These are phyloP conservation scores for Camponotus fellah DNA, from an alignment of 2,888 invertebrate genomes.

Conservation along the genomic window DNA sequence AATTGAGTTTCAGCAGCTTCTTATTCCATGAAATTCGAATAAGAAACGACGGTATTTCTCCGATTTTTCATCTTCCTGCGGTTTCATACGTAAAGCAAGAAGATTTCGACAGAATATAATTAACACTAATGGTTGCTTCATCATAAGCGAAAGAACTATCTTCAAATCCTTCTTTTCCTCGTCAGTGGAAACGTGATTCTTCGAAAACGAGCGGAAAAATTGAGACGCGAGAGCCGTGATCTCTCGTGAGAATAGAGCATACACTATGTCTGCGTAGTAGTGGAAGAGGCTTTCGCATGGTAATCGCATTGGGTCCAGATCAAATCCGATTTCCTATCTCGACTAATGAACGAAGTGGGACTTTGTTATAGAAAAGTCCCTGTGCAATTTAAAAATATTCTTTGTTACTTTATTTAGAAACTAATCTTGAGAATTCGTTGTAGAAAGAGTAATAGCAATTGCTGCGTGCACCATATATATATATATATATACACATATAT, in stretches of 20 bases:
- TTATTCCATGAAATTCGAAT: constrained; percentile 34
- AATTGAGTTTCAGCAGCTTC: constrained; percentile 17
- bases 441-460: not conserved
- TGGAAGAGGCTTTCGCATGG: constrained; percentile 67
- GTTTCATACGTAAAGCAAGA: constrained; percentile 37
- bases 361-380: constrained; percentile 46
- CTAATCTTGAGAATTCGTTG: not conserved
- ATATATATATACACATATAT: not conserved
- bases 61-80: constrained; percentile 39
- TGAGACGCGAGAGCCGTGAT: constrained; percentile 60
- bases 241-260: constrained; percentile 63
- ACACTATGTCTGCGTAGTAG: constrained; percentile 60
- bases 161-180: not conserved
- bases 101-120: constrained; percentile 44
- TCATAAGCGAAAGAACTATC: constrained; percentile 32
- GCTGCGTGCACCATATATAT: not conserved
- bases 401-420: constrained; percentile 37
- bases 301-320: constrained; percentile 68
- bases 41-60: constrained; percentile 23
- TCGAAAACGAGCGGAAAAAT: constrained; percentile 57
- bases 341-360: constrained; percentile 69
- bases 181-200: constrained; percentile 40
- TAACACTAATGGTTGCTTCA: constrained; percentile 62
- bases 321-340: constrained; percentile 69
- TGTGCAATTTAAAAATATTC: constrained; percentile 45